Base-by-base conservation (phyloP, 2,888 invertebrate genomes). In the Folsomia manolachei region DNA sequence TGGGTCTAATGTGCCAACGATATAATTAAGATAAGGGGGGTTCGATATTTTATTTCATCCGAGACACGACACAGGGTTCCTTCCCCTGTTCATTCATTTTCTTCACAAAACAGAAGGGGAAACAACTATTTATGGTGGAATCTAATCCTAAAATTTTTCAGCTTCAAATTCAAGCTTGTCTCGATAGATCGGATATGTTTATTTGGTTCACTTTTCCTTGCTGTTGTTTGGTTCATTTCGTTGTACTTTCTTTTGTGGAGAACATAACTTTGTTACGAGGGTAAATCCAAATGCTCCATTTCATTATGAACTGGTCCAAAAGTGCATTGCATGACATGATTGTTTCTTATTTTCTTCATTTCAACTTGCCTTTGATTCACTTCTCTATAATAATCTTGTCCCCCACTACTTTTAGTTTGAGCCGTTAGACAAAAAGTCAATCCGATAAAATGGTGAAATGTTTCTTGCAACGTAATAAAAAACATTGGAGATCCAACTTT, bases 71-170 rank as follows among this genome's bases (percentile, higher is more conserved):
- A n/a, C n/a, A n/a, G n/a, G n/a, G n/a, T 56, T 56, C 19, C 18
- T 56, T 56, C 56, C 39, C 21, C 56, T 56, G 11, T 56, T 19
- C 21, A 18, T 56, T 7, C 21, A 21, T 4, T 56, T 56, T 56
- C 56, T 14, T 19, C 56, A n/a, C 56, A 56, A 56, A 21, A 39
- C 39, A 39, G 7, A n/a, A 56, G 56, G 56, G 69, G 61, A 69
- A 69, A 62, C 62, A 69, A 62, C 62, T 62, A 62, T 69, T 69
- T 69, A 69, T 69, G 39, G 27, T 39, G 39, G 69, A 39, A 69
- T 60, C 60, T 68, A 60, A 68, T 56, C 68, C 68, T 56, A 53
- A 68, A 39, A 39, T 39, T 39, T 39, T 39, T 39, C 39, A 39
- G 14, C 39, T 39, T n/a, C 9, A 51, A 51, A 51, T 51, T 51